Conservation (phyloP, 2,888 invertebrate genomes). For the Cordylochernes scorpioides region DNA sequence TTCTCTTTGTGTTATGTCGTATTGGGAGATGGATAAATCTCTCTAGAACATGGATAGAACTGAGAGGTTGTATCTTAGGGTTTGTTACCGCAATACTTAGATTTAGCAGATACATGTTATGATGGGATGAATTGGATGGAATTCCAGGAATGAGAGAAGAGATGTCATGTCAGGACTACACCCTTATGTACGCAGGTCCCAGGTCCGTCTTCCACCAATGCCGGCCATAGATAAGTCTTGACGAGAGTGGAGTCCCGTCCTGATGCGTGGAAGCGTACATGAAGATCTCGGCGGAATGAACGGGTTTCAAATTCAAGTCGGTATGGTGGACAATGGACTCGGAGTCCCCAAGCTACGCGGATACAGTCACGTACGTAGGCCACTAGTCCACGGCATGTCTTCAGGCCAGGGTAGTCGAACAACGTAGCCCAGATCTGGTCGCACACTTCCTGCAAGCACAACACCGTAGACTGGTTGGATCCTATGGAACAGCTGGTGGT, state of each 20-base stretch:
- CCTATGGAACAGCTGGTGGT: no score
- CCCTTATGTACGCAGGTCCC: conserved; percentile 54
- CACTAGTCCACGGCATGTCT: conserved; percentile 43
- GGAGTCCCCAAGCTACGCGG: conserved; percentile 58
- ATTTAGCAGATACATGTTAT: no score
- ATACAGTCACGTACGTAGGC: conserved; percentile 56
- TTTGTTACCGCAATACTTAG: no score
- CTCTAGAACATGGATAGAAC: no score
- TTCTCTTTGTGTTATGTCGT: no score
- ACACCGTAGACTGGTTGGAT: no score
- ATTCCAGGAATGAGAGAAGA: no score
- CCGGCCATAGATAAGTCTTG: conserved; percentile 60
- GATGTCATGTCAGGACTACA: conserved; percentile 52
- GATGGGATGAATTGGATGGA: no score
- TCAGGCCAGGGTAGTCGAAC: conserved; percentile 72
- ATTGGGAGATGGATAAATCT: no score
- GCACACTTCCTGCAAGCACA: conserved; percentile 28
- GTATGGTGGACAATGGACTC: conserved; percentile 32
- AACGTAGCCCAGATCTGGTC: conserved; percentile 56
- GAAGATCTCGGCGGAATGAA: conserved; percentile 41
- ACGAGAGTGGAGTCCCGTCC: conserved; percentile 45
- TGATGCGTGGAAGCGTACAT: conserved; percentile 48
- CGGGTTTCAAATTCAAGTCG: conserved; percentile 28
- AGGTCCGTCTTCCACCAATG: conserved; percentile 37
- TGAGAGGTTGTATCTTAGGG: no score